These are phyloP conservation scores for Aspidoscelis tigris DNA, from an alignment of 2,113 vertebrate genomes.

Conservation along the genomic window DNA sequence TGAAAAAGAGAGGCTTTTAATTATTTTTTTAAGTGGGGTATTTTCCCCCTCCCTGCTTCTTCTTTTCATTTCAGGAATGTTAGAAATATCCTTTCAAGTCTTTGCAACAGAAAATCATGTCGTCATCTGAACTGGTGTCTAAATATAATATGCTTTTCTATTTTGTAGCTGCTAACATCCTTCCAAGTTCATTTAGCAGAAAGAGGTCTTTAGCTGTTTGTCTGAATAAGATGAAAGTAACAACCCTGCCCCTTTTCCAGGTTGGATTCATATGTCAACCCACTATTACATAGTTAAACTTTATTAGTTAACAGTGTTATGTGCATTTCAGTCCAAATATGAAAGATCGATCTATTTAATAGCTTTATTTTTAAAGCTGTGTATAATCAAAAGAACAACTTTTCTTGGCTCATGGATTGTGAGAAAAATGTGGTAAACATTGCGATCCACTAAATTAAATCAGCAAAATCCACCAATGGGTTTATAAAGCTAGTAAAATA, in stretches of 20 bases:
- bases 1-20: background rate
- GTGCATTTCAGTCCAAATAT: background rate
- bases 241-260: slow-evolving; percentile 8
- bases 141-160: background rate
- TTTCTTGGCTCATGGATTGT: slow-evolving; percentile 23
- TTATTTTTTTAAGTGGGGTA: too few species aligned
- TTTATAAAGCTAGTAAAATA: slow-evolving; percentile 43
- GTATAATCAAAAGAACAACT: background rate
- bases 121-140: background rate
- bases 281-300: background rate
- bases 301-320: slow-evolving; percentile 7
- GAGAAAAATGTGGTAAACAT: slow-evolving; percentile 29
- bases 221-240: background rate
- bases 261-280: background rate
- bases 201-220: background rate
- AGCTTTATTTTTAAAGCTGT: background rate
- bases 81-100: background rate
- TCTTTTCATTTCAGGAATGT: background rate
- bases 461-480: slow-evolving; percentile 17
- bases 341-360: background rate
- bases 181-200: background rate
- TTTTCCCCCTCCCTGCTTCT: too few species aligned
- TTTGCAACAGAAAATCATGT: background rate
- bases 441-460: slow-evolving; percentile 30
- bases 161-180: background rate